Evolutionary conservation across 2,113 vertebrate genomes (phyloP).

Genomic region (Takifugu flavidus): DNA sequence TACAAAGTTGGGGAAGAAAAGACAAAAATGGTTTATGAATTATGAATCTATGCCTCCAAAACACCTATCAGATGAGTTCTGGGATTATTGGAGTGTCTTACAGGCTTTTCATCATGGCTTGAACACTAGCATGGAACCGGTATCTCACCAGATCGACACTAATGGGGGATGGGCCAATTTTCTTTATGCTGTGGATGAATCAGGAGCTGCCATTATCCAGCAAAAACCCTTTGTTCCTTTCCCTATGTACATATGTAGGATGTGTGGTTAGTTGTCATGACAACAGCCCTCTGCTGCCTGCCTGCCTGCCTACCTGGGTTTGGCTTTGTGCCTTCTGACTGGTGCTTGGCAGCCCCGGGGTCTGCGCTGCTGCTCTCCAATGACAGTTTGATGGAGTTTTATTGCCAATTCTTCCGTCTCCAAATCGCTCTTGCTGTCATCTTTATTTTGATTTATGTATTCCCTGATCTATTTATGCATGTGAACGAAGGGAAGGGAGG

Average conservation of each 20-base stretch:
- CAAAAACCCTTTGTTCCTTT: slow-evolving; percentile 39
- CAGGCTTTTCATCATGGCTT: background rate
- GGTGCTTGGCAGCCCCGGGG: slow-evolving; percentile 64
- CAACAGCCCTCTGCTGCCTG: slow-evolving; percentile 60
- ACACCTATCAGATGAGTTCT: background rate
- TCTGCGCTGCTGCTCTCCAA: slow-evolving; percentile 67
- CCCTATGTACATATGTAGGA: slow-evolving; percentile 59
- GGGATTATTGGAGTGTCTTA: background rate
- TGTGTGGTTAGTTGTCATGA: slow-evolving; percentile 73
- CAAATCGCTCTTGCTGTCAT: slow-evolving; percentile 78
- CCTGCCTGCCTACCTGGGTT: slow-evolving; percentile 71
- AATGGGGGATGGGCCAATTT: background rate
- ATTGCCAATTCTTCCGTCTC: slow-evolving; percentile 72
- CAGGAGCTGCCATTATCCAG: slow-evolving; percentile 38
- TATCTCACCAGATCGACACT: slow-evolving; percentile 17
- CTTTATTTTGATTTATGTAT: slow-evolving; percentile 81
- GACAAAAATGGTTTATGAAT: background rate
- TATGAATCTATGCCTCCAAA: too few relatives aligned
- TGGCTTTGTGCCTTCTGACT: slow-evolving; percentile 70
- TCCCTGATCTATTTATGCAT: slow-evolving; percentile 80
- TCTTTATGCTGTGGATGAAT: slow-evolving; percentile 14
- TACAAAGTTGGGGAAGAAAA: background rate
- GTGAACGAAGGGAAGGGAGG: slow-evolving; percentile 55
- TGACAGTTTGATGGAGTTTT: slow-evolving; percentile 78
- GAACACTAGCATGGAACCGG: slow-evolving; percentile 12